Evolutionary conservation across 2,113 vertebrate genomes (phyloP).

Genomic region (Suncus etruscus): DNA sequence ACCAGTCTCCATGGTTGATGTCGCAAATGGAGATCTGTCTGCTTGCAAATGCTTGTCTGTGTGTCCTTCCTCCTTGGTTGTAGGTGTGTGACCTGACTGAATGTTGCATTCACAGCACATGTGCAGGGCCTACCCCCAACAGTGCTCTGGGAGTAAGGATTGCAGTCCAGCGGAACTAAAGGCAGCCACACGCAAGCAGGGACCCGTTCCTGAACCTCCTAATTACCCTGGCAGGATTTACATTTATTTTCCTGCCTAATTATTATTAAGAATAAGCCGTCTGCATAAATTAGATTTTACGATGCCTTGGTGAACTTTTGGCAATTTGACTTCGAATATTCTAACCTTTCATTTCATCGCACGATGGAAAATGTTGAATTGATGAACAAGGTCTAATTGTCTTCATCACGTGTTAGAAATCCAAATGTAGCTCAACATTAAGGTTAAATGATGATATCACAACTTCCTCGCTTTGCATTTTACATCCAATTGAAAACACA

Average conservation of each 20-base stretch:
- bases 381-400: constrained; percentile 75
- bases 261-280: constrained; percentile 78
- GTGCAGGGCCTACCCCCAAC: neutral
- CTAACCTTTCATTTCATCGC: constrained; percentile 46
- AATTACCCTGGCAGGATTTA: constrained; percentile 59
- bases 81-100: neutral
- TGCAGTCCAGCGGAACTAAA: constrained; percentile 29
- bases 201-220: neutral
- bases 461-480: constrained; percentile 83
- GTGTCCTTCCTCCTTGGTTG: neutral
- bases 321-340: constrained; percentile 30
- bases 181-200: neutral
- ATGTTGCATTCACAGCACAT: neutral
- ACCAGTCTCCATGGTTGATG: neutral
- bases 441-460: constrained; percentile 85
- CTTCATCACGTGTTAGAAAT: neutral
- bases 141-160: neutral
- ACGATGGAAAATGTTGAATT: constrained; percentile 67
- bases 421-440: constrained; percentile 75
- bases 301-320: constrained; percentile 63
- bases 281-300: constrained; percentile 71
- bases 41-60: neutral
- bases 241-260: constrained; percentile 72
- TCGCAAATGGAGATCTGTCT: neutral
- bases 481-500: constrained; percentile 85